Conservation (phyloP, 2,797 vertebrate species). For the Peromyscus attwateri region DNA sequence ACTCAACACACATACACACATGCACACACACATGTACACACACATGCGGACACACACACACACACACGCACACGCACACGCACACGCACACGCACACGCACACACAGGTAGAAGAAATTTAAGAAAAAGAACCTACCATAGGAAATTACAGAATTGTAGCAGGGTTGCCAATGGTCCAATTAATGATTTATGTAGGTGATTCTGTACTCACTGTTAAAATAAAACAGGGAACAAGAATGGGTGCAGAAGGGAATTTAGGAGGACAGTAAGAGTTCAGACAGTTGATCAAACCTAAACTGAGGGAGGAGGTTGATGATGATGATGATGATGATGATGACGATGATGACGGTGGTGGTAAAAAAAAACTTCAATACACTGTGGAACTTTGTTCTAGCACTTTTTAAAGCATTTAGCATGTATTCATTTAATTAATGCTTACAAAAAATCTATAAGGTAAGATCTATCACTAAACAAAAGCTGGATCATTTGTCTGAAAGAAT, state of each 20-base stretch:
- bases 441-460: not conserved
- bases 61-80: too few species aligned
- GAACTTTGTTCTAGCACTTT: not conserved
- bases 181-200: not conserved
- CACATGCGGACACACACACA: too few species aligned
- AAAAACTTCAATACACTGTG: not conserved
- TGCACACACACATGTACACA: too few species aligned
- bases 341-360: too few species aligned
- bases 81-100: too few species aligned
- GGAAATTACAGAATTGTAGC: not conserved
- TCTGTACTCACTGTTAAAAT: not conserved
- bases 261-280: not conserved
- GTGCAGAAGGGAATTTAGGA: not conserved
- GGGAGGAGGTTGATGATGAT: not conserved
- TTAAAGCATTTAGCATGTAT: not conserved
- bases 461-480: slow-evolving; percentile 8
- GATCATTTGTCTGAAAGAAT: not conserved
- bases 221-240: slow-evolving; percentile 3
- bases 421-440: not conserved
- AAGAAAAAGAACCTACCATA: not conserved
- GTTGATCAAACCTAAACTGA: not conserved
- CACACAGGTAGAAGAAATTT: not conserved
- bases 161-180: not conserved
- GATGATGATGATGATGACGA: not conserved
- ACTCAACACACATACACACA: too few species aligned